Conservation (phyloP, 2,113 vertebrate species). For the Poeciliopsis prolifica region DNA sequence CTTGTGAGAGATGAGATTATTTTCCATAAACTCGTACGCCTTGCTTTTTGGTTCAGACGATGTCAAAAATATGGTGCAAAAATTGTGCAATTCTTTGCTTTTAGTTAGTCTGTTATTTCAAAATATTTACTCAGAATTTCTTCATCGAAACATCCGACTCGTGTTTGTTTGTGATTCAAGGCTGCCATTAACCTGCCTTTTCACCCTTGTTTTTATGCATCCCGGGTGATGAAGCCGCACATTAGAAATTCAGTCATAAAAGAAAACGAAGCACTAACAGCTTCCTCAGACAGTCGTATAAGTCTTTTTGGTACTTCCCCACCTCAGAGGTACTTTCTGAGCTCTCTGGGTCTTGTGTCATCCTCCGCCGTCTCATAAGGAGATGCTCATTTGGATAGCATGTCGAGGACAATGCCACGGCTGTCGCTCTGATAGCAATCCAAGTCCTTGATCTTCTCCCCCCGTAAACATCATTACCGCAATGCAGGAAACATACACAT, state of each 20-base stretch:
- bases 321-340: slow-evolving; percentile 34
- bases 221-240: slow-evolving; percentile 3
- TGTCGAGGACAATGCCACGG: slow-evolving; percentile 60
- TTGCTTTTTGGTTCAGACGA: background rate
- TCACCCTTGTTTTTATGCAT: slow-evolving; percentile 17
- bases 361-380: slow-evolving; percentile 34
- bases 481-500: slow-evolving; percentile 64
- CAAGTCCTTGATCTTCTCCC: slow-evolving; percentile 80
- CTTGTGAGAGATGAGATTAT: background rate
- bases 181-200: background rate
- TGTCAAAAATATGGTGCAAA: background rate
- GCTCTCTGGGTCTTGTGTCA: slow-evolving; percentile 26
- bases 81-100: background rate
- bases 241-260: slow-evolving; percentile 26
- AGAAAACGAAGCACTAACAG: slow-evolving; percentile 15
- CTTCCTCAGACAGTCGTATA: slow-evolving; percentile 16
- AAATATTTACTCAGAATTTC: slow-evolving; percentile 4
- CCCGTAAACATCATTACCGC: slow-evolving; percentile 81
- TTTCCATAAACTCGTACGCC: background rate
- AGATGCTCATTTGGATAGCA: slow-evolving; percentile 67
- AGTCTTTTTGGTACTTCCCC: slow-evolving; percentile 5
- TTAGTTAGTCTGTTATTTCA: background rate
- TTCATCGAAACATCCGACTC: slow-evolving; percentile 21
- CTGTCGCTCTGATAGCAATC: slow-evolving; percentile 60
- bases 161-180: background rate